Evolutionary conservation across 1,140 invertebrate species (phyloP), one percentile per base, ranked within the genome.

Genomic region (Samia ricini): DNA sequence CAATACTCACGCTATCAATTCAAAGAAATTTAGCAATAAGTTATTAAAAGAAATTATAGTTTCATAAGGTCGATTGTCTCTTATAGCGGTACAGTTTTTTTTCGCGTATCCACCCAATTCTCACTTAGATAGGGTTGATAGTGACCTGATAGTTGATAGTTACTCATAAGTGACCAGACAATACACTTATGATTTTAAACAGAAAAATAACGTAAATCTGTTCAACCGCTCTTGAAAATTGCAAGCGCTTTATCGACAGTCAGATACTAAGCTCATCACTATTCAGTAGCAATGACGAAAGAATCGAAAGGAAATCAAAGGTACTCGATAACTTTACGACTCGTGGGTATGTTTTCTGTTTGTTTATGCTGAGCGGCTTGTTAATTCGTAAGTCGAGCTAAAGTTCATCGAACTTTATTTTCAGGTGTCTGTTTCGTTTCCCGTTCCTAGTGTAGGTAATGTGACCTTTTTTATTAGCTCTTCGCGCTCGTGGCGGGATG

Each of bases 391-490:
- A 42, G 33, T 15, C 33, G 33, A 42, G 19, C 24, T 26, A 8
- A 18, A 33, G 56, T 57, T 57, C 56, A 20, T 33, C 26, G 56
- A 57, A 57, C 56, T 55, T 24, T 12, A n/a, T 24, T 57, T 57
- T 57, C 56, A 57, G 56, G 56, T 57, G 56, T 18, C 56, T 57
- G 33, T 29, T 21, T 7, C 29, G 29, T 42, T 42, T 42, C 33
- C 33, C 33, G 33, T 42, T 42, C 33, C 15, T 42, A 42, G 33
- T 4, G 33, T n/a, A n/a, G n/a, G n/a, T 12, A 42, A 42, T 42
- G 33, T 4, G 15, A 42, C 10, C 33, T 15, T 42, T n/a, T 42
- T 42, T 42, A 42, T 42, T 42, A 42, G 33, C 33, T 42, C 15
- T 42, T 15, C 12, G 33, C 33, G 33, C 10, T 42, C 15, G 10